Conservation (phyloP, 2,888 invertebrate genomes). For the Drosophila fungiperda region DNA sequence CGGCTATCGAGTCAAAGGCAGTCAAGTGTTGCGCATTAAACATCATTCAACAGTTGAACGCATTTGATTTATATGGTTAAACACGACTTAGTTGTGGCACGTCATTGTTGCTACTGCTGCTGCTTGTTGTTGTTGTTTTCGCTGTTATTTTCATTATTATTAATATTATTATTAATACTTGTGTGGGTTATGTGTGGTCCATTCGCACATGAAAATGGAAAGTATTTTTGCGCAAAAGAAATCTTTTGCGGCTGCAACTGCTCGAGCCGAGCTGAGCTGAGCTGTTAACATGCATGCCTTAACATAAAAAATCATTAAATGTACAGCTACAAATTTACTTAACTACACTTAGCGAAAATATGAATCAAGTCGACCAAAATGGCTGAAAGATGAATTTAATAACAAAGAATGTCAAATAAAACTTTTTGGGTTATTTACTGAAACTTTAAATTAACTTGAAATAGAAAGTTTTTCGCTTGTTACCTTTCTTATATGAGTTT, state of each 20-base stretch:
- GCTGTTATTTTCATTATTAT: constrained; percentile 45
- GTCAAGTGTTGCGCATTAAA: constrained; percentile 77
- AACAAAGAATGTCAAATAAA: neutral
- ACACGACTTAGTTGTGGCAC: constrained; percentile 69
- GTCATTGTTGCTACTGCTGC: constrained; percentile 25
- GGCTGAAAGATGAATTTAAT: no score
- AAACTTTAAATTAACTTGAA: neutral
- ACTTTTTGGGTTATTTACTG: neutral
- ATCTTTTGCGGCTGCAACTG: constrained; percentile 53
- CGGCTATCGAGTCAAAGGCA: constrained; percentile 48
- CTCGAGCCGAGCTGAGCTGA: constrained; percentile 1
- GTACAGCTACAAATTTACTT: constrained; percentile 43
- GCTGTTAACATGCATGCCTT: constrained; percentile 78
- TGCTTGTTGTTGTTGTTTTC: constrained; percentile 24
- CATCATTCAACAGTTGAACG: constrained; percentile 80
- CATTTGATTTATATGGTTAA: constrained; percentile 79
- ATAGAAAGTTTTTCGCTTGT: neutral
- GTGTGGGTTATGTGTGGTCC: constrained; percentile 48
- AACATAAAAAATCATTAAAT: constrained; percentile 71
- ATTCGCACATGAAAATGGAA: constrained; percentile 76
- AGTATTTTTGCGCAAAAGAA: constrained; percentile 75
- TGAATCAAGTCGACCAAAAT: neutral
- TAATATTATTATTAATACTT: constrained; percentile 40
- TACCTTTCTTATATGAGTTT: no score
- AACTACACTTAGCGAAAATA: constrained; percentile 2